Evolutionary conservation across 2,888 invertebrate species (phyloP).

Genomic region (Achlya flavicornis): DNA sequence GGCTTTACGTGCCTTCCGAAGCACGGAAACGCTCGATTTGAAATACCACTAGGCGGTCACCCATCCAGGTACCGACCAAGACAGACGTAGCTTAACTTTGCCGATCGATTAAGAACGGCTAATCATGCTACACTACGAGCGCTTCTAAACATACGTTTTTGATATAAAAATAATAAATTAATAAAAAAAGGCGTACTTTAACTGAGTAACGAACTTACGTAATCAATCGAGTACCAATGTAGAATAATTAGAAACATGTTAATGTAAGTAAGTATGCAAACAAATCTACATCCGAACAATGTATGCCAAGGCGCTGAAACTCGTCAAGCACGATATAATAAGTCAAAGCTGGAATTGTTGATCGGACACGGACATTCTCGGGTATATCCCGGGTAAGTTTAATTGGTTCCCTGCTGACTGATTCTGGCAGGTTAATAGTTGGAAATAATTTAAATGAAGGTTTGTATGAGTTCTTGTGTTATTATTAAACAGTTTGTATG

Average conservation of each 20-base stretch:
- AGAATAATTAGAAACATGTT: not conserved
- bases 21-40: too few species aligned
- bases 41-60: too few species aligned
- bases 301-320: conserved; percentile 17
- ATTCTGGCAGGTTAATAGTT: conserved; percentile 26
- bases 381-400: conserved; percentile 42
- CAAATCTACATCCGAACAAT: not conserved
- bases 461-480: not conserved
- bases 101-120: too few species aligned
- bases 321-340: conserved; percentile 27
- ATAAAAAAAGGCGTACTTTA: too few species aligned
- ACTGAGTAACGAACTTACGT: too few species aligned
- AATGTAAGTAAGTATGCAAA: conserved; percentile 3
- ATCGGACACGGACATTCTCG: conserved; percentile 21
- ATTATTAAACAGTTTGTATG: not conserved
- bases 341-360: conserved; percentile 31
- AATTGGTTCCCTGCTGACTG: conserved; percentile 51
- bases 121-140: too few species aligned
- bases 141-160: too few species aligned
- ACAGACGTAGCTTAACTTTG: too few species aligned
- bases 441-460: conserved; percentile 23
- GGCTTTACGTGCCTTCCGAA: too few species aligned
- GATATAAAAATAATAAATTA: too few species aligned
- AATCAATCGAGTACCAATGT: not conserved
- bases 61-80: too few species aligned